Evolutionary conservation across 1,140 invertebrate species (phyloP).

Genomic region (Drosophila albomicans): DNA sequence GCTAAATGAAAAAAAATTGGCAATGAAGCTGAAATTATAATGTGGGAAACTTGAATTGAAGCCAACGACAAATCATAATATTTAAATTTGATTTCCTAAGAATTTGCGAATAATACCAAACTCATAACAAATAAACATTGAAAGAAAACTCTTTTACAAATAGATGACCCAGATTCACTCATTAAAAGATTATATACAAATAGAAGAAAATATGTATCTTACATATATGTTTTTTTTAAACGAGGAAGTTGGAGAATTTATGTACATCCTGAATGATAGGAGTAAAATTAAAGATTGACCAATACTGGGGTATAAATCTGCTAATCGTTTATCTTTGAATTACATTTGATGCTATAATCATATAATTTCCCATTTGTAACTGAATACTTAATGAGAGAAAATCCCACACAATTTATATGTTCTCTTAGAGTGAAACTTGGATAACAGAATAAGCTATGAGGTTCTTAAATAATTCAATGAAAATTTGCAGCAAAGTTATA

Average conservation of each 20-base stretch:
- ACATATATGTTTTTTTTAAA: background rate
- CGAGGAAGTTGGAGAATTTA: background rate
- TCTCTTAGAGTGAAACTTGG: too few species aligned
- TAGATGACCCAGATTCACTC: background rate
- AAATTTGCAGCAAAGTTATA: background rate
- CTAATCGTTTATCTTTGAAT: too few species aligned
- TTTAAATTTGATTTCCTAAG: background rate
- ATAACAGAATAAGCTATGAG: background rate
- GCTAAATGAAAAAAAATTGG: constrained; percentile 43
- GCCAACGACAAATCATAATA: background rate
- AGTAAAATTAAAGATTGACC: too few species aligned
- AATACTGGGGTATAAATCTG: too few species aligned
- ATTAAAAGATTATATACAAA: background rate
- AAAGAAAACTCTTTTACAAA: background rate
- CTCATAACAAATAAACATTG: background rate
- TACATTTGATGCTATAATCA: background rate
- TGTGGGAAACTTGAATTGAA: constrained; percentile 6
- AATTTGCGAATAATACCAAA: too few species aligned
- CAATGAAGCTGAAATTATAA: constrained; percentile 24
- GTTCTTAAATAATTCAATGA: background rate
- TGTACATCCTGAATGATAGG: too few species aligned
- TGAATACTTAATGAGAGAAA: too few species aligned
- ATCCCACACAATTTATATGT: too few species aligned
- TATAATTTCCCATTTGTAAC: too few species aligned
- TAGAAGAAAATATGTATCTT: background rate